phyloP scores from a whole-genome alignment of 2,797 vertebrate genomes.

The Glossophaga mutica region DNA sequence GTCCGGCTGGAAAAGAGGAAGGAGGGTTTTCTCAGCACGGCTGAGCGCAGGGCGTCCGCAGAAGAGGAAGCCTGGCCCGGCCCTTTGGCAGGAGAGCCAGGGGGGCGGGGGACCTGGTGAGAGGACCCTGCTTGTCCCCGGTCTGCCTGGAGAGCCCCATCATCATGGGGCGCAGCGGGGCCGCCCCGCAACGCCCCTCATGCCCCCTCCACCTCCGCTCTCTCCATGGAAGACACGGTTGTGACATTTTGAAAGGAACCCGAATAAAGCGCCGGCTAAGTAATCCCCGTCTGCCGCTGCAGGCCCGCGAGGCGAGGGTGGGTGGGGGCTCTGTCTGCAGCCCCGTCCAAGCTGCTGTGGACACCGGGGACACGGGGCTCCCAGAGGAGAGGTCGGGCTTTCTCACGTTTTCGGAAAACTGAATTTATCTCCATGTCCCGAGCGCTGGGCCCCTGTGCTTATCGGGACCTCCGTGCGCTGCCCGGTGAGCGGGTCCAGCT shows the following conservation, averaged over 20 bases:
- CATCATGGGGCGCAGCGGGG: slow-evolving; percentile 55
- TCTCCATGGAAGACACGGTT: slow-evolving; percentile 44
- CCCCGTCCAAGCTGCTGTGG: slow-evolving; percentile 39
- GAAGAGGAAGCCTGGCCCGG: background rate
- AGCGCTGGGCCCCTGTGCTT: slow-evolving; percentile 63
- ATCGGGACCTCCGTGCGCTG: slow-evolving; percentile 76
- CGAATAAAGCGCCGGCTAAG: slow-evolving; percentile 62
- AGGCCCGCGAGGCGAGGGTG: slow-evolving; percentile 21
- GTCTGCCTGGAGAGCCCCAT: slow-evolving; percentile 28
- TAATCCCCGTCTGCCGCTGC: slow-evolving; percentile 64
- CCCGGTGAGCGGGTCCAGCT: slow-evolving; percentile 74
- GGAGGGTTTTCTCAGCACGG: background rate
- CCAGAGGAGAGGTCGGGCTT: slow-evolving; percentile 38
- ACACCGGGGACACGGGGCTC: slow-evolving; percentile 7
- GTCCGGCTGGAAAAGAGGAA: background rate
- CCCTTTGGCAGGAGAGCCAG: slow-evolving; percentile 29
- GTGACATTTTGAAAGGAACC: slow-evolving; percentile 67
- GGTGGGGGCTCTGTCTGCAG: background rate
- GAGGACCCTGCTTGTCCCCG: slow-evolving; percentile 6
- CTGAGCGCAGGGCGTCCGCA: background rate
- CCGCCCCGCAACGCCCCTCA: slow-evolving; percentile 10
- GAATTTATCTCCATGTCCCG: slow-evolving; percentile 18
- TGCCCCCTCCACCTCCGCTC: background rate
- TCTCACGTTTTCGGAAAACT: slow-evolving; percentile 50
- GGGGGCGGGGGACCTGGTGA: slow-evolving; percentile 50